Conservation (phyloP, 2,797 vertebrate genomes). For the Lutjanus argentimaculatus region DNA sequence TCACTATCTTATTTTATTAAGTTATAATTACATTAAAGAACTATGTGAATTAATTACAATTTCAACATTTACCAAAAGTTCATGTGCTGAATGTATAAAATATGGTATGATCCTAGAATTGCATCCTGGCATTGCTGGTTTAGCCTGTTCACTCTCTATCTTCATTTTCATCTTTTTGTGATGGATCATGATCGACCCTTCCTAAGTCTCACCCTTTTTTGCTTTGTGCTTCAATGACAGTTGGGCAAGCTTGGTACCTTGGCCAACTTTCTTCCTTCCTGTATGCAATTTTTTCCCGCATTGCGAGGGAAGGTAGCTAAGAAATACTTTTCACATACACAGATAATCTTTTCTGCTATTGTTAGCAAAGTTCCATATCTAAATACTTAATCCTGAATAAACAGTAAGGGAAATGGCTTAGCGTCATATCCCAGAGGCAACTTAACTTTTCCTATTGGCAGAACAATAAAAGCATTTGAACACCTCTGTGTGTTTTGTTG, state of each 20-base stretch:
- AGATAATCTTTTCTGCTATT: no score
- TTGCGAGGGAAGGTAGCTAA: no score
- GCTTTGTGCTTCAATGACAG: no score
- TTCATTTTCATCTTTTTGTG: background rate
- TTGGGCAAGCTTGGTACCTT: no score
- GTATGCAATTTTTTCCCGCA: no score
- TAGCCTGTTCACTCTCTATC: background rate
- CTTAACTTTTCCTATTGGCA: background rate
- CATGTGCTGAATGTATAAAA: background rate
- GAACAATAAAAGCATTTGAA: background rate
- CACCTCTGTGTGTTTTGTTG: conserved; percentile 1
- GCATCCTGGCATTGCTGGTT: no score
- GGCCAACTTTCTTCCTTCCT: no score
- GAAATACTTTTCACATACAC: no score
- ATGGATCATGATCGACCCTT: no score
- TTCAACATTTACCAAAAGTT: background rate
- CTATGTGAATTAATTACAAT: background rate
- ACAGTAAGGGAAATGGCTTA: background rate
- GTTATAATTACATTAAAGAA: background rate
- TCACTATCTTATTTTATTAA: background rate
- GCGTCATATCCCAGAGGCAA: background rate
- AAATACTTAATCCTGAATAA: background rate
- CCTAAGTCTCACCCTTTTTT: no score
- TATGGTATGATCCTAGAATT: background rate
- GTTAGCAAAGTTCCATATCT: no score